Evolutionary conservation across 2,888 invertebrate genomes (phyloP), one percentile per base, ranked within the genome.

Genomic region (Ellobium chinense): DNA sequence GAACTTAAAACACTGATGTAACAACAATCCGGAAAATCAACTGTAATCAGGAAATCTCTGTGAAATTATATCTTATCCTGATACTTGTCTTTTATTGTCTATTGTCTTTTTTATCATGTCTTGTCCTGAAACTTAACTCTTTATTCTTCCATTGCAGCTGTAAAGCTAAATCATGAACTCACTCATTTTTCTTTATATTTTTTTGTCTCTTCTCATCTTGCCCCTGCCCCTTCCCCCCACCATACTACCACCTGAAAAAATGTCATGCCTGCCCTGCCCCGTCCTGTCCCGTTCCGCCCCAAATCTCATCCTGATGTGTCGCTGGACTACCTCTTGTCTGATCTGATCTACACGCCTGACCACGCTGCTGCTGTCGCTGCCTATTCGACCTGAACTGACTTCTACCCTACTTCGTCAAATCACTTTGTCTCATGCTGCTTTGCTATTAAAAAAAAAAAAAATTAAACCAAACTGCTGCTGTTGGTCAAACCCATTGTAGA

Each of bases 401-500:
- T 39, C 58, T 77, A 66, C 37, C 68, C 77, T 77, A 78, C 70
- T 37, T 78, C 78, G 78, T 78, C 72, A 78, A 78, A 62, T 78
- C 27, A 78, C 78, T 78, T 72, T 72, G 72, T 78, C 78, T 60
- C 63, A 74, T 75, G 76, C 80, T 74, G 80, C 80, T 75, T 80
- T 80, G 80, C 74, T 56, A 60, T 68, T 62, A 70, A 36, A 66
- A 66, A 77, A 77, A 68, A 68, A 77, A 66, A 74, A 27, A 68
- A 36, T 7, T n/a, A 56, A 76, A 66, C 27, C 9, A 54, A 18
- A 46, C 24, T 56, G 34, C 21, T 54, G 36, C 72, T 27, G 24
- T 76, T 31, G 21, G 76, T 66, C 65, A 54, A 34, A 56, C 24
- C 39, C 63, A 80, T 94, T 94, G 96, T 97, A 99, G 99, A 98